phyloP scores from a whole-genome alignment of 2,888 invertebrate species.

The Crocallis elinguaria region DNA sequence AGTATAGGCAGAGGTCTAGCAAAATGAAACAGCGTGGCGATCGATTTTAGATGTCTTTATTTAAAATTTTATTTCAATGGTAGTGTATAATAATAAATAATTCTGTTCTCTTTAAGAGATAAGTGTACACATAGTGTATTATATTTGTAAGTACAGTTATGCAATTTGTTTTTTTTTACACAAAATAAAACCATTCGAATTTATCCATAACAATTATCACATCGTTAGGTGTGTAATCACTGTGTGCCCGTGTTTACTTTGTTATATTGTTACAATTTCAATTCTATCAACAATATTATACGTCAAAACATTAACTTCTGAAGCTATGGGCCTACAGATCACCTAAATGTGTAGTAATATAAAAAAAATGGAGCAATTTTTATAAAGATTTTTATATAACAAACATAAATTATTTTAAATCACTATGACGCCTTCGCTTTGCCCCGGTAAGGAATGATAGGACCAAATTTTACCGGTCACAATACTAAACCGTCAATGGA shows the following conservation, averaged over 20 bases:
- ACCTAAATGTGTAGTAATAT: slow-evolving; percentile 37
- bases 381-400: slow-evolving; percentile 45
- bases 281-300: slow-evolving; percentile 36
- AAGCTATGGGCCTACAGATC: slow-evolving; percentile 38
- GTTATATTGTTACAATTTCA: slow-evolving; percentile 49
- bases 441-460: slow-evolving; percentile 87
- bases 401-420: slow-evolving; percentile 57
- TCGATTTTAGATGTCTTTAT: slow-evolving; percentile 71
- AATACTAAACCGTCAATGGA: slow-evolving; percentile 55
- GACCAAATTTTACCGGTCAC: slow-evolving; percentile 86
- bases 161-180: slow-evolving; percentile 69
- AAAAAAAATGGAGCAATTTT: slow-evolving; percentile 40
- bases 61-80: slow-evolving; percentile 78
- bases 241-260: slow-evolving; percentile 73
- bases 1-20: too few species aligned
- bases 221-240: slow-evolving; percentile 75
- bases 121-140: slow-evolving; percentile 62
- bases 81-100: slow-evolving; percentile 83
- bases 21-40: slow-evolving; percentile 39
- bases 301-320: slow-evolving; percentile 38
- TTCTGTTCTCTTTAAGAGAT: slow-evolving; percentile 76
- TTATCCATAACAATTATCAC: slow-evolving; percentile 80
- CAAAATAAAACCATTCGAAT: slow-evolving; percentile 76
- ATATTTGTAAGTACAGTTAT: slow-evolving; percentile 59
- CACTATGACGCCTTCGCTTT: slow-evolving; percentile 51